Percentiles rank a stretch among this genome's conserved stretches.
These are phyloP conservation scores for Herpailurus yagouaroundi DNA, from an alignment of 2,113 vertebrate species.

Conservation along the genomic window DNA sequence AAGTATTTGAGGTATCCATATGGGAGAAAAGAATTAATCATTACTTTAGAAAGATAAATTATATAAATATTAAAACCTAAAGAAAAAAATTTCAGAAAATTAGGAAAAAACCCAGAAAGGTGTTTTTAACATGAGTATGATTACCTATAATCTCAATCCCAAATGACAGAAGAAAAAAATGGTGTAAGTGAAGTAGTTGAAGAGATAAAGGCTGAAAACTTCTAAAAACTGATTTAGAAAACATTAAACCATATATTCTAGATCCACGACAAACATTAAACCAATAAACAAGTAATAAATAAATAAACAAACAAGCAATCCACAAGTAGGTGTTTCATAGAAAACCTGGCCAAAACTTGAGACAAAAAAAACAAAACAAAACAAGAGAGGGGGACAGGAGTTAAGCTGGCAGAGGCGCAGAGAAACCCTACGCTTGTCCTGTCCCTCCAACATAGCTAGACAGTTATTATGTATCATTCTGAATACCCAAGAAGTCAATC, in stretches of 20 bases:
- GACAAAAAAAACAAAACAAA: neutral
- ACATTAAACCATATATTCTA: neutral
- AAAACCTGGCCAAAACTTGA: neutral
- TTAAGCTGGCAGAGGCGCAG: too few species aligned
- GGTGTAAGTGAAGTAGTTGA: neutral
- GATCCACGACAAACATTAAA: neutral
- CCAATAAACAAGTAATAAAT: neutral
- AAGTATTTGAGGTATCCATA: neutral
- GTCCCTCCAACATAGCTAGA: too few species aligned
- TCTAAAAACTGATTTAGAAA: neutral
- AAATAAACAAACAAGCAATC: neutral
- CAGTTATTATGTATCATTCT: too few species aligned
- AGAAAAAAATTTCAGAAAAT: neutral
- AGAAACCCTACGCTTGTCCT: too few species aligned
- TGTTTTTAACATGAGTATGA: neutral
- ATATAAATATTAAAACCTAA: constrained; percentile 20
- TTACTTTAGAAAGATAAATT: constrained; percentile 36
- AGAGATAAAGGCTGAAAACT: constrained; percentile 17
- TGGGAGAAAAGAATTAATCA: neutral
- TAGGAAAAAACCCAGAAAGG: neutral
- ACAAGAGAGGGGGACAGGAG: too few species aligned
- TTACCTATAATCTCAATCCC: neutral
- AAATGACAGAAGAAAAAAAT: neutral
- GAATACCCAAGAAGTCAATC: too few species aligned
- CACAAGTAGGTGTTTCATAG: neutral